A percentile compares a stretch with the other conserved stretches of the same genome.
Conservation (phyloP, 2,113 vertebrate species). For the Oncorhynchus kisutch region DNA sequence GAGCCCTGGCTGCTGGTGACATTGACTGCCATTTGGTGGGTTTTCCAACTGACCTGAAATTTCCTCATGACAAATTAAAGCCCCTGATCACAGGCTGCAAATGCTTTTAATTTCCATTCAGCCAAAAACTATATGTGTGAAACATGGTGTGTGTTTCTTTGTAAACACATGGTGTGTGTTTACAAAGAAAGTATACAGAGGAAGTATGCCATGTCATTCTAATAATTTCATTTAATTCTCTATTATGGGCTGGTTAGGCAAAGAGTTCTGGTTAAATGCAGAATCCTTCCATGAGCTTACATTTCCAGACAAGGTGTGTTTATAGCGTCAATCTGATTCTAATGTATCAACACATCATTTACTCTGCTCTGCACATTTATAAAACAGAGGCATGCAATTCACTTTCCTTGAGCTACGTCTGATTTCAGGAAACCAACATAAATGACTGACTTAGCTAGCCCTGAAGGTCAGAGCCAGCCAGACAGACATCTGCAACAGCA, state of each 20-base stretch:
- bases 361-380: background rate
- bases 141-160: background rate
- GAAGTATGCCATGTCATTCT: background rate
- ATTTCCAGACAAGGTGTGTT: background rate
- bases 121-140: background rate
- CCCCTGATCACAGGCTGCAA: background rate
- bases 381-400: background rate
- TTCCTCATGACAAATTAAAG: constrained; percentile 15
- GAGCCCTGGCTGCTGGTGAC: background rate
- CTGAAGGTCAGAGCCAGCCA: constrained; percentile 17
- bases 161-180: too few relatives aligned
- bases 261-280: too few relatives aligned
- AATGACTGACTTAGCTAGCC: background rate
- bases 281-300: too few relatives aligned
- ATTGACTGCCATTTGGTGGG: background rate
- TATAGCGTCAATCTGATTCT: background rate
- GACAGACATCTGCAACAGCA: constrained; percentile 16
- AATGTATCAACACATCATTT: background rate
- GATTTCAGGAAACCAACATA: background rate
- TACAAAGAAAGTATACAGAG: background rate
- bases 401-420: background rate
- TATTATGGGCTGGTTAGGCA: background rate
- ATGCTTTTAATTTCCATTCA: constrained; percentile 5
- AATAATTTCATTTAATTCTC: background rate
- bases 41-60: constrained; percentile 14